Percentiles rank a stretch among this genome's conserved stretches.
Conservation (phyloP, 2,888 invertebrate genomes). For the Heliconius aoede region DNA sequence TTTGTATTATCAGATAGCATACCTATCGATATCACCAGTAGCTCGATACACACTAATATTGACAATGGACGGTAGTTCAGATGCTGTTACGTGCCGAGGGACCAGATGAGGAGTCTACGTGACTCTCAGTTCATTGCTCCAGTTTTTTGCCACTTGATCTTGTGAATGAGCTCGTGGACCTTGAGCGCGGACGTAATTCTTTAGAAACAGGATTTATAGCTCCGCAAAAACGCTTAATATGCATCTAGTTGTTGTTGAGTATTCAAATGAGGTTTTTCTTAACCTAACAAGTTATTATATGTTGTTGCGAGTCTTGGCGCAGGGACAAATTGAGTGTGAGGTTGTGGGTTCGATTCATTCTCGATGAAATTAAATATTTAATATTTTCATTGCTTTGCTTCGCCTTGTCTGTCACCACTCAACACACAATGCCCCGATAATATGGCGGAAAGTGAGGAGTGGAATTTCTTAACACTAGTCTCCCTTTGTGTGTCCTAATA, state of each 20-base stretch:
- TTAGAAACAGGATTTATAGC: slow-evolving; percentile 64
- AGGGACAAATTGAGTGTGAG: not conserved
- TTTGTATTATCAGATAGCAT: slow-evolving; percentile 67
- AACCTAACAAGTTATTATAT: not conserved
- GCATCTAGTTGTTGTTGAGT: slow-evolving; percentile 28
- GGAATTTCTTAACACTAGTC: too few relatives aligned
- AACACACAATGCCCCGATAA: too few relatives aligned
- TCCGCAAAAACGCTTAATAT: slow-evolving; percentile 40
- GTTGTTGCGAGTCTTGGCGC: too few relatives aligned
- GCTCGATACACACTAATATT: slow-evolving; percentile 77
- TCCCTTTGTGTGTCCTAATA: too few relatives aligned
- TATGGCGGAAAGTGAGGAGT: too few relatives aligned
- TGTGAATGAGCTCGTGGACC: slow-evolving; percentile 78
- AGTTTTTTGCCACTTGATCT: slow-evolving; percentile 80
- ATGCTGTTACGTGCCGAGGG: slow-evolving; percentile 75
- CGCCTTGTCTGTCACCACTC: too few relatives aligned
- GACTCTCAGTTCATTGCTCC: slow-evolving; percentile 81
- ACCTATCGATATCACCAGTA: slow-evolving; percentile 78
- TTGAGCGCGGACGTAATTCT: slow-evolving; percentile 70
- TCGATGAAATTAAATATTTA: too few relatives aligned
- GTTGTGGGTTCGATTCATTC: too few relatives aligned
- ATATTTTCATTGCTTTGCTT: too few relatives aligned
- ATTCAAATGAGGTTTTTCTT: slow-evolving; percentile 26
- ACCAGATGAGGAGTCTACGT: slow-evolving; percentile 77
- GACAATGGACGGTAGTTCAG: slow-evolving; percentile 83